phyloP scores from a whole-genome alignment of 2,113 vertebrate genomes.

The Ia io region DNA sequence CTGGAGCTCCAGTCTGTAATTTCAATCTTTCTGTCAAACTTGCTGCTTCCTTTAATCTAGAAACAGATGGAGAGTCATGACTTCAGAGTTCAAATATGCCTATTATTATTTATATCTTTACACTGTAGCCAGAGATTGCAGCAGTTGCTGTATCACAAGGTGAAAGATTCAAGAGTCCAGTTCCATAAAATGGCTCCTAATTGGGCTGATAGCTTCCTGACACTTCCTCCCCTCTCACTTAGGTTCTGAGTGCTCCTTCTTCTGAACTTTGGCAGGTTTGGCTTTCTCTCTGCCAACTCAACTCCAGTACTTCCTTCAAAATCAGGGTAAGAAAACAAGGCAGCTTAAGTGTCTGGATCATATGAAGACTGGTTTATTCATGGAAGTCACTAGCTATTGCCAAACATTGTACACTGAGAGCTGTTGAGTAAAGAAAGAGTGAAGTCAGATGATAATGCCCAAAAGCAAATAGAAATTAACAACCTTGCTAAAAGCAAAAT shows the following conservation, averaged over 20 bases:
- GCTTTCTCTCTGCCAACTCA: background rate
- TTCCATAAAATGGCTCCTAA: background rate
- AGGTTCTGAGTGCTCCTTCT: background rate
- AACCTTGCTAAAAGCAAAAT: conserved; percentile 19
- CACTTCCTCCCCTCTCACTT: background rate
- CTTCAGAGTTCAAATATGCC: background rate
- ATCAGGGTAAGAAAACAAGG: conserved; percentile 27
- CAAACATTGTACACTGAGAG: conserved; percentile 33
- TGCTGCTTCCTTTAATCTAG: background rate
- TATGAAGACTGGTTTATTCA: conserved; percentile 16
- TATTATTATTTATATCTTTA: background rate
- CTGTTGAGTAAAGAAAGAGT: background rate
- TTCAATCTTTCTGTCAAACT: background rate
- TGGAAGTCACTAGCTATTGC: conserved; percentile 37
- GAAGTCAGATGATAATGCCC: background rate
- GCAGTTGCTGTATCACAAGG: background rate
- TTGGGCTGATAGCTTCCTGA: background rate
- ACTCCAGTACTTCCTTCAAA: conserved; percentile 23
- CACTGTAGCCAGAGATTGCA: background rate
- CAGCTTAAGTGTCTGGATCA: background rate
- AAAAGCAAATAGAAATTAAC: conserved; percentile 8
- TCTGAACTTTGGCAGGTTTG: background rate
- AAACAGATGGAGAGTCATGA: background rate
- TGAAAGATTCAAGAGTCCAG: background rate
- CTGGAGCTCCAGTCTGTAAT: background rate